These are phyloP conservation scores for Spodoptera litura DNA, from an alignment of 1,140 invertebrate genomes.

Conservation along the genomic window DNA sequence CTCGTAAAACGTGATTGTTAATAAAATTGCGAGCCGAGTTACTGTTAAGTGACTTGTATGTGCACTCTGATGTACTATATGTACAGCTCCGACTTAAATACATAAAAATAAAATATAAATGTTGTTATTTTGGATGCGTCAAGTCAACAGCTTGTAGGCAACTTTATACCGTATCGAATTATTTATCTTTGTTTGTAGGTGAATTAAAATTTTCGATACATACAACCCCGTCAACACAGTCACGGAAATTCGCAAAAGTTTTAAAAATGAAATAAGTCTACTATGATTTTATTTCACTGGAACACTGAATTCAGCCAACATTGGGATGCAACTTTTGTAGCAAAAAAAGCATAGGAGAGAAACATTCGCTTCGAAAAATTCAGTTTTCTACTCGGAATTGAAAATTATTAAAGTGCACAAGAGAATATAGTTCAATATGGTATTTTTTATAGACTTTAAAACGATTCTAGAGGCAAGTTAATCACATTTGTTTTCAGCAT, in stretches of 20 bases:
- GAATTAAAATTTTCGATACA: too few species aligned
- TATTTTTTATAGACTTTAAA: not conserved
- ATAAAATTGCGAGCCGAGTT: constrained; percentile 16
- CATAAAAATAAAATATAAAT: too few species aligned
- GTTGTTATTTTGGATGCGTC: not conserved
- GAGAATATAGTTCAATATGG: not conserved
- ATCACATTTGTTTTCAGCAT: too few species aligned
- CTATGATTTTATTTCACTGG: too few species aligned
- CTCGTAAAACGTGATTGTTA: constrained; percentile 28
- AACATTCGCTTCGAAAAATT: not conserved
- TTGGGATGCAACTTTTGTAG: not conserved
- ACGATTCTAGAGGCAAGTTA: too few species aligned
- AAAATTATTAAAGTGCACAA: constrained; percentile 6
- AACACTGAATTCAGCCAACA: not conserved
- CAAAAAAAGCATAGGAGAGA: constrained; percentile 1
- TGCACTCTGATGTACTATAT: not conserved
- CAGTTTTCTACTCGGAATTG: constrained; percentile 8
- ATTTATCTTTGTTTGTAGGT: too few species aligned
- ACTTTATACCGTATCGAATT: too few species aligned
- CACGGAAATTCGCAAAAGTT: too few species aligned
- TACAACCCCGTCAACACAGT: too few species aligned
- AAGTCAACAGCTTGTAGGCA: too few species aligned
- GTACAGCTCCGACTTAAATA: not conserved
- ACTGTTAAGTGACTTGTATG: constrained; percentile 5
- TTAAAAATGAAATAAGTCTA: too few species aligned